Conservation (phyloP, 2,797 vertebrate species). For the Eupleurogrammus muticus region DNA sequence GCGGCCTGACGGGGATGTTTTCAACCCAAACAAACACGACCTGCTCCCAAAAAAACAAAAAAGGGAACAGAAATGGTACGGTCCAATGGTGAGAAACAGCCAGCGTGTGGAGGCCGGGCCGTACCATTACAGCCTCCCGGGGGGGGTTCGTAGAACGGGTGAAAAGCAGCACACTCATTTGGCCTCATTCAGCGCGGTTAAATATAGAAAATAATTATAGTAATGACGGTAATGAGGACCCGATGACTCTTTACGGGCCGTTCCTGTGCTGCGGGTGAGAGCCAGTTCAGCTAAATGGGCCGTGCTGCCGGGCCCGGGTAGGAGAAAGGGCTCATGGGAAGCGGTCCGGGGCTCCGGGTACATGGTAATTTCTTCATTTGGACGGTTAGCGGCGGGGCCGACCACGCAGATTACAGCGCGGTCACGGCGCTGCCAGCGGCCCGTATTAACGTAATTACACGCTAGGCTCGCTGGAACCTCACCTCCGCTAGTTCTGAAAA, state of each 20-base stretch:
- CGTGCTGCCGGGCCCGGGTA: slow-evolving; percentile 71
- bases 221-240: slow-evolving; percentile 83
- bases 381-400: slow-evolving; percentile 61
- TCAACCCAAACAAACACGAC: slow-evolving; percentile 56
- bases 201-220: slow-evolving; percentile 88
- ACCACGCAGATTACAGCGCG: slow-evolving; percentile 70
- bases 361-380: slow-evolving; percentile 73
- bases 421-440: slow-evolving; percentile 49
- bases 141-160: slow-evolving; percentile 44
- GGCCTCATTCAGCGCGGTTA: slow-evolving; percentile 81
- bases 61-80: slow-evolving; percentile 53
- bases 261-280: slow-evolving; percentile 76
- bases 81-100: slow-evolving; percentile 45
- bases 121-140: slow-evolving; percentile 65
- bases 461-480: slow-evolving; percentile 46
- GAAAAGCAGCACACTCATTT: slow-evolving; percentile 71
- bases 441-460: slow-evolving; percentile 68
- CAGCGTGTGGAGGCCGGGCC: slow-evolving; percentile 51
- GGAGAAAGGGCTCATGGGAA: slow-evolving; percentile 66
- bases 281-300: slow-evolving; percentile 80
- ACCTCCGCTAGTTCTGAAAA: slow-evolving; percentile 37
- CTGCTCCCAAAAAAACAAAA: slow-evolving; percentile 36
- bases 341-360: slow-evolving; percentile 54
- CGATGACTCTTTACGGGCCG: slow-evolving; percentile 77
- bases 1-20: slow-evolving; percentile 18